Percentiles rank a stretch among this genome's conserved stretches.
phyloP scores from a whole-genome alignment of 2,797 vertebrate genomes.

The Cyprinella venusta region DNA sequence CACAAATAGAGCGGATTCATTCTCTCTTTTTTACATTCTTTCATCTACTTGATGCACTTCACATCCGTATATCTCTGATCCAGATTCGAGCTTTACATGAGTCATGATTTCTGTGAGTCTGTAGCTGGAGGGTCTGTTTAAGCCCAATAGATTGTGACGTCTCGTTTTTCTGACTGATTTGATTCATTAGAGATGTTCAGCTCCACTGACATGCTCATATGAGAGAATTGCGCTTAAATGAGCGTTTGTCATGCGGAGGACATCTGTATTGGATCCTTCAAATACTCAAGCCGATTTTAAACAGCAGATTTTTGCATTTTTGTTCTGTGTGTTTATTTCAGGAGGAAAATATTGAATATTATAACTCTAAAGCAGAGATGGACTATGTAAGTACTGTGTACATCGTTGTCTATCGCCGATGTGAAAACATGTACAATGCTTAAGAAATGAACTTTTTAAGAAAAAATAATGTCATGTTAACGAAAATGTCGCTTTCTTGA shows the following conservation, averaged over 20 bases:
- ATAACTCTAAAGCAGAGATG: conserved; percentile 95
- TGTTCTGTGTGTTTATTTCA: conserved; percentile 67
- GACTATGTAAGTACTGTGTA: conserved; percentile 94
- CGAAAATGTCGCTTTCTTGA: conserved; percentile 5
- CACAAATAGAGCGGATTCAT: not conserved
- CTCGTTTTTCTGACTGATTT: conserved; percentile 43
- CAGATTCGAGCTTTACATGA: conserved; percentile 4
- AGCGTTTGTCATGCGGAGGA: conserved; percentile 23
- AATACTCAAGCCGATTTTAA: not conserved
- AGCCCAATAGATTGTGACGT: conserved; percentile 53
- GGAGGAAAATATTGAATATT: conserved; percentile 96
- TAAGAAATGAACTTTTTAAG: not conserved
- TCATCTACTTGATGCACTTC: not conserved
- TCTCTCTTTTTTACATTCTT: not conserved
- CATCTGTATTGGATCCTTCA: conserved; percentile 15
- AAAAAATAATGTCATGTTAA: not conserved
- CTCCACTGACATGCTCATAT: not conserved
- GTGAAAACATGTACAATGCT: not conserved
- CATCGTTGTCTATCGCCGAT: not conserved
- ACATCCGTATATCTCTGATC: conserved; percentile 9
- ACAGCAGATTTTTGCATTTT: conserved; percentile 20
- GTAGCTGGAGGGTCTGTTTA: conserved; percentile 48
- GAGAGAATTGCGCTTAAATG: not conserved
- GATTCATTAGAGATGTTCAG: conserved; percentile 5
- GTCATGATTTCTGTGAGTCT: conserved; percentile 23